Evolutionary conservation across 2,113 vertebrate genomes (phyloP).

Genomic region (Microcebus jonahi): DNA sequence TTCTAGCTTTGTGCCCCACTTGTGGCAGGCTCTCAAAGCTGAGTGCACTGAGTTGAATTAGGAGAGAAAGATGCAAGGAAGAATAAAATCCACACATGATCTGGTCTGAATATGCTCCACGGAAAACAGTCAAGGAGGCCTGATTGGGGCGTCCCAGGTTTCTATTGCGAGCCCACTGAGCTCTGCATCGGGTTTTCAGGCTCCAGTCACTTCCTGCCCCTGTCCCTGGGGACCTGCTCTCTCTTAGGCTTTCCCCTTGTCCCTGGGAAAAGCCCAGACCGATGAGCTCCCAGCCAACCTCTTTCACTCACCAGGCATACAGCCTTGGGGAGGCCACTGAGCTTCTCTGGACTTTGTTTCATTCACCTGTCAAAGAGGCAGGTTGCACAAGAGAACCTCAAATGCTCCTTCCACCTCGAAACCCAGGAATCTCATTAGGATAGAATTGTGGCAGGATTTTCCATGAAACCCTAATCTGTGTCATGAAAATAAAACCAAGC

Average conservation of each 20-base stretch:
- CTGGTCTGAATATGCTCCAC: not conserved
- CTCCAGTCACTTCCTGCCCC: not conserved
- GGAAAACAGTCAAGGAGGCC: not conserved
- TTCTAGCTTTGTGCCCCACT: not conserved
- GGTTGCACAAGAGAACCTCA: not conserved
- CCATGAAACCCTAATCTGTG: not conserved
- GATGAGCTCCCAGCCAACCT: not conserved
- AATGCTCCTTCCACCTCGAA: not conserved
- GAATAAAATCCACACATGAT: not conserved
- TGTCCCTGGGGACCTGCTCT: not conserved
- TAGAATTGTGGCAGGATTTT: not conserved
- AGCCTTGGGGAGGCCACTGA: not conserved
- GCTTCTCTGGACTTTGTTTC: not conserved
- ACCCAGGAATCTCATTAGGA: conserved; percentile 29
- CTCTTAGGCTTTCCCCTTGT: not conserved
- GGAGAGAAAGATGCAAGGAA: not conserved
- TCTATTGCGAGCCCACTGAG: not conserved
- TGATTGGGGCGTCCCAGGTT: not conserved
- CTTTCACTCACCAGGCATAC: not conserved
- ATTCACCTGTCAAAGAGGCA: not conserved
- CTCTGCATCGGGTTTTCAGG: no score
- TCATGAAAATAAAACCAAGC: conserved; percentile 46
- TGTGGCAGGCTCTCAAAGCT: not conserved
- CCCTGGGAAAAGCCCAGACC: not conserved
- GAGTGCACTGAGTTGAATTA: not conserved